phyloP scores from a whole-genome alignment of 2,888 invertebrate species.

The Theodoxus fluviatilis region DNA sequence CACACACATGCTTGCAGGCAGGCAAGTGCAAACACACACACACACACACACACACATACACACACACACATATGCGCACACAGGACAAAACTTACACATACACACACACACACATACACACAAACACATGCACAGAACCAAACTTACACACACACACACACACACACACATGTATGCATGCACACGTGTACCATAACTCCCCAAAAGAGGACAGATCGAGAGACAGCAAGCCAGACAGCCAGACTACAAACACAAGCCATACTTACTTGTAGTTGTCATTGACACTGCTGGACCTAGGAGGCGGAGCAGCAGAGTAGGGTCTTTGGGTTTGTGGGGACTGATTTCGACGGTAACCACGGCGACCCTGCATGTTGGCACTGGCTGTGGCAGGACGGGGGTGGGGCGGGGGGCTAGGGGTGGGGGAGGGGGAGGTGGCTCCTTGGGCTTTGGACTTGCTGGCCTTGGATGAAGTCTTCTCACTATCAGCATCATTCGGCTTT shows the following conservation, averaged over 20 bases:
- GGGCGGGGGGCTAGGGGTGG: constrained; percentile 26
- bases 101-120: background rate
- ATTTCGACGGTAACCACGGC: no score
- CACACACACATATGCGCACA: background rate
- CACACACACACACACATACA: background rate
- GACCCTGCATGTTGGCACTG: constrained; percentile 37
- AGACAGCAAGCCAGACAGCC: no score
- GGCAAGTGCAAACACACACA: background rate
- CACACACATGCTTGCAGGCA: background rate
- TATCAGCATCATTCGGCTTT: background rate
- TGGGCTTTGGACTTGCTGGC: constrained; percentile 19
- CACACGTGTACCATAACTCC: no score
- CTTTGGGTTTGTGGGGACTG: no score
- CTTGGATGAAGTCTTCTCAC: constrained; percentile 22
- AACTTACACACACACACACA: no score
- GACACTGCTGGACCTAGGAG: no score
- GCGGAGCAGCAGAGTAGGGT: no score
- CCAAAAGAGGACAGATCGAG: no score
- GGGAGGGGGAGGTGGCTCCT: constrained; percentile 43
- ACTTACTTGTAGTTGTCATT: no score
- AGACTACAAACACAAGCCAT: no score
- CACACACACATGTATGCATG: no score
- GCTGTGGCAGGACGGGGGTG: constrained; percentile 49
- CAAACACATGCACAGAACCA: no score
- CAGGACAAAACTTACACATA: background rate